phyloP scores from a whole-genome alignment of 2,113 vertebrate genomes.

The Limanda limanda region DNA sequence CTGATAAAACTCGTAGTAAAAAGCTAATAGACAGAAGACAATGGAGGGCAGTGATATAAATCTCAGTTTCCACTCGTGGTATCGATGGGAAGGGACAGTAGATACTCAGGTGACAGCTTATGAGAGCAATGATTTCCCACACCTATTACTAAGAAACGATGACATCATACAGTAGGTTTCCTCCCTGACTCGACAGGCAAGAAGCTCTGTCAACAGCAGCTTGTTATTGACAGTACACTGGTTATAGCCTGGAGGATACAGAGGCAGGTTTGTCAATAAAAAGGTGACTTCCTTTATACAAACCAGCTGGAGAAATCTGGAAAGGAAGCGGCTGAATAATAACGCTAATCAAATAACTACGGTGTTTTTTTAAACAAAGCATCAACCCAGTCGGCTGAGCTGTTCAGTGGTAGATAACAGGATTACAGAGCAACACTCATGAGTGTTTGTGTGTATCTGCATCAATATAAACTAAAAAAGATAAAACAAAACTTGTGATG shows the following conservation, averaged over 20 bases:
- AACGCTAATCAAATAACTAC: not conserved
- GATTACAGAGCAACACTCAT: not conserved
- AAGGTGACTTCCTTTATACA: conserved; percentile 19
- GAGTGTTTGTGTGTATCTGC: not conserved
- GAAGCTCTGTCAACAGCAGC: conserved; percentile 21
- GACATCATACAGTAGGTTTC: conserved; percentile 42
- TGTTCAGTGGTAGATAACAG: not conserved
- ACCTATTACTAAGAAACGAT: conserved; percentile 56
- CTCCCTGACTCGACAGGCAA: conserved; percentile 29
- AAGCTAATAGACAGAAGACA: conserved; percentile 24
- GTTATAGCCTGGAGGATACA: not conserved
- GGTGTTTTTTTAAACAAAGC: not conserved
- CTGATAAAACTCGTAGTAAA: conserved; percentile 33
- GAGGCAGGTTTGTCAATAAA: not conserved
- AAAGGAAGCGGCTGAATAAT: conserved; percentile 34
- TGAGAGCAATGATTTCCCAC: conserved; percentile 59
- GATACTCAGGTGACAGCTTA: conserved; percentile 22
- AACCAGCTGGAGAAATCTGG: conserved; percentile 19
- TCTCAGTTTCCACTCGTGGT: conserved; percentile 51
- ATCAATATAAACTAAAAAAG: not conserved
- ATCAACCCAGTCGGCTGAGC: not conserved
- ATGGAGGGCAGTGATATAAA: not conserved
- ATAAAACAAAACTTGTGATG: not conserved
- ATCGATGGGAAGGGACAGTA: conserved; percentile 22
- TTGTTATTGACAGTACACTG: conserved; percentile 14